A percentile compares a stretch with the other conserved stretches of the same genome.
Evolutionary conservation across 1,140 invertebrate genomes (phyloP).

Genomic region (Sinella curviseta): DNA sequence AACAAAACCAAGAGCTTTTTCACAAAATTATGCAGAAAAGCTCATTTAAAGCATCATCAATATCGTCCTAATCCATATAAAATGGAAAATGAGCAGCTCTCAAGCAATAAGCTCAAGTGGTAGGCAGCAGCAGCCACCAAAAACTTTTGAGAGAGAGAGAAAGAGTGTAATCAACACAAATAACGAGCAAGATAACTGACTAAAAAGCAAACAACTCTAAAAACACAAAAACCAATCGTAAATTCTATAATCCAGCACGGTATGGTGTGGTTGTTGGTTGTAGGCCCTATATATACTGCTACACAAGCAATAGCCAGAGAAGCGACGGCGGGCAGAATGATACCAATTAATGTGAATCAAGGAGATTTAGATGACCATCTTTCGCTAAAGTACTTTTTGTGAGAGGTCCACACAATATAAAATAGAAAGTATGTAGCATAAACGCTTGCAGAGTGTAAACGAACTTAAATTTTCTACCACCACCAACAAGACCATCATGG

Average conservation of each 20-base stretch:
- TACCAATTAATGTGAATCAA: slow-evolving; percentile 26
- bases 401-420: not conserved
- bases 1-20: not conserved
- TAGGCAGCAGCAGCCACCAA: not conserved
- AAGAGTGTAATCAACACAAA: slow-evolving; percentile 11
- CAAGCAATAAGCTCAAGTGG: not conserved
- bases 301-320: no score
- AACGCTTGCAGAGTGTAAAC: no score
- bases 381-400: not conserved
- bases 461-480: no score
- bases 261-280: not conserved
- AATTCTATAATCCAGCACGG: slow-evolving; percentile 11
- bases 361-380: slow-evolving; percentile 17
- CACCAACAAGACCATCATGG: no score
- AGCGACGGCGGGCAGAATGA: not conserved
- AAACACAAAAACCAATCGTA: slow-evolving; percentile 11
- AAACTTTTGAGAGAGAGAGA: not conserved
- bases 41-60: slow-evolving; percentile 13
- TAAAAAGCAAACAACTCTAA: not conserved
- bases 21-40: slow-evolving; percentile 14
- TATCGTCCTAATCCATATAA: slow-evolving; percentile 13
- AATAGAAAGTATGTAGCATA: no score
- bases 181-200: not conserved
- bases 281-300: not conserved
- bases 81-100: not conserved